Base-by-base conservation (phyloP, 2,888 invertebrate genomes). In the Drosophila subquinaria region DNA sequence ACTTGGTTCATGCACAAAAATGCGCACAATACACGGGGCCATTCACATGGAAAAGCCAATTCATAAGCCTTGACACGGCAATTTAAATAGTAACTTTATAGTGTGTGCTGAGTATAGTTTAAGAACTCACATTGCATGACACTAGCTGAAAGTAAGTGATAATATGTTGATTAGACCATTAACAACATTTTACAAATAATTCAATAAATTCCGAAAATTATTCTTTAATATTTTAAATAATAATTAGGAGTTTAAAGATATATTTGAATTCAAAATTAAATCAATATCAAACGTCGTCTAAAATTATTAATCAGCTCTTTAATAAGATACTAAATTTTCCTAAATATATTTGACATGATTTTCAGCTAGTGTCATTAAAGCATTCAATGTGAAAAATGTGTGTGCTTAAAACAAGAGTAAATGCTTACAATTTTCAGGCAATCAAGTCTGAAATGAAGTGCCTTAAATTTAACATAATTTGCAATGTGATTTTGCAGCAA, bases 401-500 rank as follows among this genome's bases (percentile, higher is more conserved):
- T 67, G 33, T 40, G 47, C 30, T 42, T 50, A 33, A 10, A 36
- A 35, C 51, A 47, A 36, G 9, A 38, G 50, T 56, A 52, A 72
- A 68, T 53, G 63, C 45, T 53, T 23, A 55, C 65, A 69, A 66
- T 73, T 74, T 77, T 70, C 78, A 64, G 61, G 73, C 83, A 81
- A 77, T 87, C 77, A 75, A 68, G 47, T 75, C 55, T 55, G 66
- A 71, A 78, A 83, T 87, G 72, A 79, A 87, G 81, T 87, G 77
- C 66, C 60, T 71, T 71, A 79, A 82, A 81, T 59, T 73, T 76
- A 70, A 74, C 87, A 79, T 77, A 81, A 87, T 83, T 87, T 87
- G 79, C 82, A 76, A 76, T 83, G 81, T 69, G 75, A 84, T 81
- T 83, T 87, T 53, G 71, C 35, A 79, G 65, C 82, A 81, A 87